Base-by-base conservation (phyloP, 2,113 vertebrate genomes). In the Pionites leucogaster region DNA sequence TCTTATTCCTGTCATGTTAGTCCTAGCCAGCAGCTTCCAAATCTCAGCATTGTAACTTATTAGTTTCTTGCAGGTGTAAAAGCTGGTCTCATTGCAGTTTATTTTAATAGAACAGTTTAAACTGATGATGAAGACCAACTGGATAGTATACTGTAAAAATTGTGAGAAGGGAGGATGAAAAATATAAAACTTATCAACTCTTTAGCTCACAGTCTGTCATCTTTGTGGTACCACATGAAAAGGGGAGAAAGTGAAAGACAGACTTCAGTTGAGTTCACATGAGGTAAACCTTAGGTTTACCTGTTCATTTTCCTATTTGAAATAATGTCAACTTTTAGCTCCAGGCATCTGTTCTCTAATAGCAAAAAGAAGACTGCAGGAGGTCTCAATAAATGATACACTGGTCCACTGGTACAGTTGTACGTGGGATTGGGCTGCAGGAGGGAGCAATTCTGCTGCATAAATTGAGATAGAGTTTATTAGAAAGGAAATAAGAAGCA, bases 51-150 rank as follows among this genome's bases (percentile, higher is more conserved):
- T 92, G 62, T 62, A 84, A 55, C 88, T 86, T 60, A 20, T 33
- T 74, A 50, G 22, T 82, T 88, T 88, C 83, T 93, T 96, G 74
- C 90, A 95, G 88, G 65, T 97, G 33, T 91, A 82, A 80, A 86
- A 90, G 49, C 57, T 96, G 92, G 47, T 86, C 89, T 91, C 57
- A 50, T 95, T 86, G 64, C 14, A 41, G 13, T 84, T 68, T 93
- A 18, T 84, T 70, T 53, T 94, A 81, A 42, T 82, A 83, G 92
- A 75, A 68, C 78, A 87, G 93, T 69, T 92, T 93, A 42, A 76
- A 82, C 65, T 96, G 82, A 44, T 87, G 49, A 72, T 80, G 89
- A 92, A 93, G 89, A 80, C 88, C 75, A 88, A 46, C 24, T 78
- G 64, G 31, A 39, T 75, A 86, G n/a, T 59, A 15, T 24, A 64